Conservation (phyloP, 2,888 invertebrate genomes). For the Caenorhabditis parvicauda region DNA sequence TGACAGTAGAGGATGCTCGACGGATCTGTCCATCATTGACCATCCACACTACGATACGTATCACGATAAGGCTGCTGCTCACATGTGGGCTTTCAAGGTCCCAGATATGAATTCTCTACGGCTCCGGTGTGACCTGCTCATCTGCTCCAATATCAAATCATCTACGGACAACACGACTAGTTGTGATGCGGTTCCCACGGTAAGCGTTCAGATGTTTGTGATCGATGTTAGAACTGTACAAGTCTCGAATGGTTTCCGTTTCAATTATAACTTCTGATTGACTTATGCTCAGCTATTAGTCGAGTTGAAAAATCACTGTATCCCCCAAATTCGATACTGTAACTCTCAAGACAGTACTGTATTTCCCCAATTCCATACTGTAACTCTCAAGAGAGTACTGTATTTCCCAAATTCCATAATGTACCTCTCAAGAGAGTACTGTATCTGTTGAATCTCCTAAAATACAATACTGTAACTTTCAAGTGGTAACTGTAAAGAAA, state of each 20-base stretch:
- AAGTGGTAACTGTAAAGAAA: no score
- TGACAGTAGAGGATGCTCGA: conserved; percentile 60
- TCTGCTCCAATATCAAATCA: conserved; percentile 58
- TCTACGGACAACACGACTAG: conserved; percentile 41
- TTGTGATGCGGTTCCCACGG: conserved; percentile 56
- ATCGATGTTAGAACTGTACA: neutral
- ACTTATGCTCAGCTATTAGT: no score
- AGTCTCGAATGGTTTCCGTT: no score
- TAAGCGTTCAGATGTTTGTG: no score
- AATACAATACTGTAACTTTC: no score
- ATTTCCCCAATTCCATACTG: no score
- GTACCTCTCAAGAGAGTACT: no score
- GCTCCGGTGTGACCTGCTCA: conserved; percentile 52
- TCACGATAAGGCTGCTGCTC: conserved; percentile 58
- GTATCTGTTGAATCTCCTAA: no score
- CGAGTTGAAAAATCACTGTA: no score
- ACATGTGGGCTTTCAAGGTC: conserved; percentile 62
- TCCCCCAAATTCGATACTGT: neutral
- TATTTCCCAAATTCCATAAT: no score
- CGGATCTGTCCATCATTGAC: conserved; percentile 58
- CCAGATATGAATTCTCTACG: conserved; percentile 55
- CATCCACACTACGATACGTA: conserved; percentile 62
- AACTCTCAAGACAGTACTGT: neutral
- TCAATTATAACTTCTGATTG: no score
- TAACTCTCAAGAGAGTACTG: no score